Evolutionary conservation across 2,888 invertebrate species (phyloP), one percentile per base, ranked within the genome.

Genomic region (Tolmerus cingulatus): DNA sequence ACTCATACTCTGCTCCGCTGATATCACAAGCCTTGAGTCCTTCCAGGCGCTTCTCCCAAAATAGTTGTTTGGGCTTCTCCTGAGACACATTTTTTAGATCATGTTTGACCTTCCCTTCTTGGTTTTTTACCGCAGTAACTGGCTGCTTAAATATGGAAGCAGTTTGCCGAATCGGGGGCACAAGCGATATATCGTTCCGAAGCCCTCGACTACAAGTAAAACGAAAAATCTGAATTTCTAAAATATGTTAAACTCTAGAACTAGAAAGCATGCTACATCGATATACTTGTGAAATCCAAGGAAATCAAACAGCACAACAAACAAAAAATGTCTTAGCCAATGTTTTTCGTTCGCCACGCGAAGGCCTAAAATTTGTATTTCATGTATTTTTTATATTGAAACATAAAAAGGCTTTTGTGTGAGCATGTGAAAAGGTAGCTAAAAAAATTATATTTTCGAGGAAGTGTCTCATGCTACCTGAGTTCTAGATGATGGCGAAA

Each of bases 71-170:
- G 4, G 98, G 98, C 93, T 97, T 98, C 90, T 98, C 98, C 92
- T 97, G 98, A 87, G 96, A 95, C 40, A 97, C 97, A 93, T 97
- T 97, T 93, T 98, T 98, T 89, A 97, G 94, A 90, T 98, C 98
- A 7, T 95, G 94, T 92, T 97, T 97, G 16, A 97, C 97, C 93
- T 97, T 96, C 91, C 97, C 96, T 91, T 98, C 97, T 92, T 97
- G 97, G 40, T 97, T 98, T 92, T 97, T 97, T 90, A 98, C 96
- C 5, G 99, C 97, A 0, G 99, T 99, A 0, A 99, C 99, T 0
- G 99, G 99, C 92, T 99, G 99, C 91, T 99, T 99, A 92, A 99
- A 99, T 91, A 99, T 99, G 2, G 98, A 98, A 0, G 99, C 98
- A 0, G 99, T 99, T 93, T 99, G 99, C 76, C 99, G 95, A 88